Percentiles rank a stretch among this genome's conserved stretches.
Evolutionary conservation across 2,888 invertebrate species (phyloP).

Genomic region (Gymnoscelis rufifasciata): DNA sequence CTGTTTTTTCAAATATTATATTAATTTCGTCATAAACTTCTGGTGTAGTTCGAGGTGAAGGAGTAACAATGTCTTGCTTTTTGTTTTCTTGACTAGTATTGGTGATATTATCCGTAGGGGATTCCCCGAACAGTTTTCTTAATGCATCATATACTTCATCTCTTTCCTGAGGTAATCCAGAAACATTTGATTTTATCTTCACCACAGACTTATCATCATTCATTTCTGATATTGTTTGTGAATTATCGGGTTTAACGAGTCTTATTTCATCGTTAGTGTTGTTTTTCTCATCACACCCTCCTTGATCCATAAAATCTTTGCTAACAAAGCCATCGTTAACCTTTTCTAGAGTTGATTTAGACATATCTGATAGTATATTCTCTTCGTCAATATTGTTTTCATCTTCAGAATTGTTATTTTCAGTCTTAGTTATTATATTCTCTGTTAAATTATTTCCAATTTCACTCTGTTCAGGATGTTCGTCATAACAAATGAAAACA

Average conservation of each 20-base stretch:
- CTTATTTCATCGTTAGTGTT: too few relatives aligned
- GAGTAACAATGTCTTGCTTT: background rate
- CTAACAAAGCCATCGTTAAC: background rate
- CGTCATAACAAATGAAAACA: too few relatives aligned
- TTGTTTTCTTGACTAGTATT: background rate
- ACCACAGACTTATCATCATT: background rate
- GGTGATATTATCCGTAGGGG: background rate
- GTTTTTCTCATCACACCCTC: too few relatives aligned
- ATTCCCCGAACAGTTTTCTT: conserved; percentile 6
- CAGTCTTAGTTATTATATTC: too few relatives aligned
- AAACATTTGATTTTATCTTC: background rate
- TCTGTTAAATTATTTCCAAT: too few relatives aligned
- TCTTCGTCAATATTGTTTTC: too few relatives aligned
- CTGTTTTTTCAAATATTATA: conserved; percentile 12
- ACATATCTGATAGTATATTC: too few relatives aligned
- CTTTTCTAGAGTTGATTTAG: background rate
- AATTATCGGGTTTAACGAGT: background rate
- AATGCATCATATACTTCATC: conserved; percentile 7
- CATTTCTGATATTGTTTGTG: background rate
- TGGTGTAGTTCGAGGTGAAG: conserved; percentile 3
- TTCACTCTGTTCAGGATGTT: too few relatives aligned
- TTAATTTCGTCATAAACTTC: conserved; percentile 11
- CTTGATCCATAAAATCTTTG: too few relatives aligned
- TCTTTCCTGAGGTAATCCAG: background rate
- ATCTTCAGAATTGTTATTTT: too few relatives aligned